Base-by-base conservation (phyloP, 2,797 vertebrate species). In the Babyrousa celebensis region DNA sequence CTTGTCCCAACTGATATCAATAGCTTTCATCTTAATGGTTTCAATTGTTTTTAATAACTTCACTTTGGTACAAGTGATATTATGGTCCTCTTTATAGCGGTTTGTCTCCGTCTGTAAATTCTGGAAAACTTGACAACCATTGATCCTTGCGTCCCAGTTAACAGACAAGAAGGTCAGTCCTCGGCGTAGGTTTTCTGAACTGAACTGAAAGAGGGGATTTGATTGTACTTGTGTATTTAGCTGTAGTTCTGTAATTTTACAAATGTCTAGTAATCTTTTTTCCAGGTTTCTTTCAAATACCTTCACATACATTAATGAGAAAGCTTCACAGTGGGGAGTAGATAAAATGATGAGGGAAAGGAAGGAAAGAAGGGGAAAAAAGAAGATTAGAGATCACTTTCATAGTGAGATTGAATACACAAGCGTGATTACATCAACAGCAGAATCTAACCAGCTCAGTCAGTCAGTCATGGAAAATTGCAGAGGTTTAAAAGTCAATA, bases 401-500 rank as follows among this genome's bases (percentile, higher is more conserved):
- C 27, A 79, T 29, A 40, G 58, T 60, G 75, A 94, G 21, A 91
- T 6, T 74, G 60, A 91, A 77, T 23, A 43, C n/a, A 90, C 1
- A 21, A n/a, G 54, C 1, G 48, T 62, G 32, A 89, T 94, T 95
- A 79, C 12, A 36, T 91, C 78, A 85, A 71, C 36, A 89, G 89
- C 15, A n/a, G 29, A 78, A 36, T 74, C 12, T 94, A 52, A 23
- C 71, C 25, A 85, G 60, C 17, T 82, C 43, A 94, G 56, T 43
- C 78, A 85, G 88, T 85, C 65, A 85, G 68, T 79, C 62, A 68
- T 52, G 43, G 79, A 94, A 89, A 94, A 71, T 12, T 62, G 2
- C 29, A 87, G 32, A 71, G 20, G 9, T 94, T 94, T 89, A 72
- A 78, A 96, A 87, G 23, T 87, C 12, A 91, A 17, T 85, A 71